Evolutionary conservation across 2,888 invertebrate species (phyloP), one percentile per base, ranked within the genome.

Genomic region (Pyrocoelia pectoralis): DNA sequence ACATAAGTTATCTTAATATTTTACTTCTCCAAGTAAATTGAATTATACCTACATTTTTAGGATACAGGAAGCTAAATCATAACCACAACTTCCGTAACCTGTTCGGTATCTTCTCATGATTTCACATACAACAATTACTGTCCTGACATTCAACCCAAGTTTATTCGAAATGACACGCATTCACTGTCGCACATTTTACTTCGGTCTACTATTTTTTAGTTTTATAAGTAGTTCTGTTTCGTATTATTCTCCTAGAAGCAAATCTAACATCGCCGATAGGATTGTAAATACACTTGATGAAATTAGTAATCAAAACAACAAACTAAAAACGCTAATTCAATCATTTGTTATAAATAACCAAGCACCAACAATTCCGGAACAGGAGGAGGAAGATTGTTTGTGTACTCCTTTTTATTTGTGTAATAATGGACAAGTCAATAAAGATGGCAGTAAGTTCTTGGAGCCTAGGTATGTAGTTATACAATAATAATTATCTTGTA

Each of bases 61-160:
- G 24, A 24, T 24, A 24, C 24, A 6, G 24, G 24, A 24, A 24
- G 24, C 3, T 24, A 24, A 24, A 24, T 24, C 13, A 33, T 15
- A 53, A 53, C 53, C 53, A 41, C 53, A 38, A 53, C 38, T 10
- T 53, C 53, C 53, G 4, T 24, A 6, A 13, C 19, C 24, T 49
- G 8, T 9, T 18, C 6, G 18, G n/a, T 49, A 6, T 19, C 43
- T 8, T 13, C 15, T 14, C 1, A 43, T 43, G 15, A 24, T 24
- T 5, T 24, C n/a, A n/a, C n/a, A n/a, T n/a, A n/a, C n/a, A n/a
- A n/a, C n/a, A n/a, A n/a, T n/a, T n/a, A n/a, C n/a, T n/a, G n/a
- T n/a, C n/a, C n/a, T n/a, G n/a, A n/a, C n/a, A n/a, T n/a, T n/a
- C n/a, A n/a, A n/a, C n/a, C n/a, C n/a, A n/a, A n/a, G n/a, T n/a